Evolutionary conservation across 2,113 vertebrate species (phyloP).

Genomic region (Crotophaga sulcirostris): DNA sequence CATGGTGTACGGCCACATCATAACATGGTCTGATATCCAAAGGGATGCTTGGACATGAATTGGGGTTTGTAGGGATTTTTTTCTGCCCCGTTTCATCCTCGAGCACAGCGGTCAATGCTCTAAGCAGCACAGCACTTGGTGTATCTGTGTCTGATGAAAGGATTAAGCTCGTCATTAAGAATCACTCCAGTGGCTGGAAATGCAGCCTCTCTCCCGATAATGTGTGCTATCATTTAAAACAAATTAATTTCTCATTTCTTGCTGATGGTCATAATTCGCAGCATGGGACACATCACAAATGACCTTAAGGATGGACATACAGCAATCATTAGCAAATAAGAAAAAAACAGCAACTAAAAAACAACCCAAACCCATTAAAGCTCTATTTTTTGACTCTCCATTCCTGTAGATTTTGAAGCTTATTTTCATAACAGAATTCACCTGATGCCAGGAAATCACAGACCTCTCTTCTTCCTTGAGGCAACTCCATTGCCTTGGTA

Average conservation of each 20-base stretch:
- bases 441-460: slow-evolving; percentile 52
- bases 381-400: neutral
- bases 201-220: slow-evolving; percentile 61
- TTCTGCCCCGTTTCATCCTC: neutral
- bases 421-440: slow-evolving; percentile 63
- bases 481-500: slow-evolving; percentile 16
- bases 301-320: slow-evolving; percentile 70
- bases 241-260: slow-evolving; percentile 81
- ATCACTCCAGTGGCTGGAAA: slow-evolving; percentile 55
- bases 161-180: slow-evolving; percentile 67
- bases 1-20: accelerated
- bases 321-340: slow-evolving; percentile 55
- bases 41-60: neutral
- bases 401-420: slow-evolving; percentile 21
- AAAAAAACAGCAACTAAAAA: neutral
- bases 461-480: slow-evolving; percentile 19
- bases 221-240: slow-evolving; percentile 75
- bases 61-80: neutral
- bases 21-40: accelerated
- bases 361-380: neutral
- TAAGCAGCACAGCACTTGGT: neutral
- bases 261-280: slow-evolving; percentile 74
- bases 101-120: neutral
- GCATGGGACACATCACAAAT: slow-evolving; percentile 67
- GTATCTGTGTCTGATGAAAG: slow-evolving; percentile 22